Evolutionary conservation across 2,113 vertebrate genomes (phyloP).

Genomic region (Antigone vipio): DNA sequence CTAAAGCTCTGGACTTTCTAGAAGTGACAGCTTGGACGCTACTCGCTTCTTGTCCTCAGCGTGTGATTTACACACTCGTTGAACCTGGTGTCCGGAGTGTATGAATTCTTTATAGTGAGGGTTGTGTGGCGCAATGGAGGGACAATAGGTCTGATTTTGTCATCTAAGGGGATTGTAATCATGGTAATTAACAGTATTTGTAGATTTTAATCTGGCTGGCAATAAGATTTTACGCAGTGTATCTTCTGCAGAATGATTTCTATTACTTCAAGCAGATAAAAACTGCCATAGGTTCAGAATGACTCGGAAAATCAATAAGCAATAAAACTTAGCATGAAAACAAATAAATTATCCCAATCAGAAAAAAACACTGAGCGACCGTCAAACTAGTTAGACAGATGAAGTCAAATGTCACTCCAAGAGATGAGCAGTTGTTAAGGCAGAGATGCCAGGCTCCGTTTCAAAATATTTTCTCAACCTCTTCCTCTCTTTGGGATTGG

Average conservation of each 20-base stretch:
- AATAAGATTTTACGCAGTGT: background rate
- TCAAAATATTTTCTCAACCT: background rate
- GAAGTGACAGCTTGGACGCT: background rate
- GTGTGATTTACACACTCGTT: accelerated
- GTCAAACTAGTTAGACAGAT: background rate
- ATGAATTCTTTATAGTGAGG: background rate
- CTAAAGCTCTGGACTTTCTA: background rate
- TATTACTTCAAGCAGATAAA: slow-evolving; percentile 45
- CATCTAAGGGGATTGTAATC: background rate
- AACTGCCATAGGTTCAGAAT: background rate
- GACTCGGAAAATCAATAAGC: slow-evolving; percentile 63
- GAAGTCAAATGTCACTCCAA: background rate
- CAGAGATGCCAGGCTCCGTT: background rate
- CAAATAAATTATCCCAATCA: slow-evolving; percentile 58
- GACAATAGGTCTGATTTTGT: background rate
- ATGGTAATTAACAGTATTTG: background rate
- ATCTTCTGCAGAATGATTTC: background rate
- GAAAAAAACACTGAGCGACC: background rate
- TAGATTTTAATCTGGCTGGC: background rate
- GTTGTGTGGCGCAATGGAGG: background rate
- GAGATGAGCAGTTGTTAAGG: background rate
- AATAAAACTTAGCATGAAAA: slow-evolving; percentile 65
- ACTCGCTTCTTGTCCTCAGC: accelerated
- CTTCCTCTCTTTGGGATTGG: background rate
- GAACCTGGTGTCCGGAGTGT: background rate